Evolutionary conservation across 2,797 vertebrate species (phyloP), one percentile per base, ranked within the genome.

Genomic region (Danio aesculapii): DNA sequence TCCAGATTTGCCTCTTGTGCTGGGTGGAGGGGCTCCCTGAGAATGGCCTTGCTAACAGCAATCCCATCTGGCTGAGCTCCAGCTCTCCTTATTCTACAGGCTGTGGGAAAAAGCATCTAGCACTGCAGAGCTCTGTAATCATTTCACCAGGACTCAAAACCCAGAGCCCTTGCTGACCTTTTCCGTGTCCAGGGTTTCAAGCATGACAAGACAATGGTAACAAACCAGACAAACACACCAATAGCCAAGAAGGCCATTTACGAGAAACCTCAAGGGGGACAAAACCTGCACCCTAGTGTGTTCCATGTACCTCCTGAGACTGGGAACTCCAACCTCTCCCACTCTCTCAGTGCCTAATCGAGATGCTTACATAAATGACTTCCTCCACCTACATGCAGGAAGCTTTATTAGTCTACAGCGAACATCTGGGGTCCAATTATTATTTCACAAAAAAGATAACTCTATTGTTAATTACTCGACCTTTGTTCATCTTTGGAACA

Each of bases 101-200:
- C 88, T 90, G 88, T 91, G 91, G 89, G 90, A 90, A 92, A 86
- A 87, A 72, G 79, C 41, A 39, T 19, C 84, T 50, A 50, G 69
- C 76, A 82, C 66, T 62, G 77, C 64, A 53, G 62, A 84, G 81
- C 53, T 66, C 77, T 52, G 72, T 84, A 86, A 87, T 86, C 79
- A 67, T 85, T 87, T 85, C 85, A 83, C 81, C 85, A 79, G 83
- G 80, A 82, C 82, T 85, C 77, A 84, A 86, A 83, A 82, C 81
- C 77, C 77, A 55, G 57, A 73, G 80, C 79, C 64, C 80, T 81
- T 50, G 69, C 63, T 75, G 81, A 85, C 80, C 84, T 85, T 81
- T 84, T 83, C 74, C 80, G 80, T 77, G 77, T 83, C 78, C 79
- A 55, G 79, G 53, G 70, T 86, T 85, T 81, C 64, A 88, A 87